Conservation (phyloP, 2,113 vertebrate species). For the Rhea americana region DNA sequence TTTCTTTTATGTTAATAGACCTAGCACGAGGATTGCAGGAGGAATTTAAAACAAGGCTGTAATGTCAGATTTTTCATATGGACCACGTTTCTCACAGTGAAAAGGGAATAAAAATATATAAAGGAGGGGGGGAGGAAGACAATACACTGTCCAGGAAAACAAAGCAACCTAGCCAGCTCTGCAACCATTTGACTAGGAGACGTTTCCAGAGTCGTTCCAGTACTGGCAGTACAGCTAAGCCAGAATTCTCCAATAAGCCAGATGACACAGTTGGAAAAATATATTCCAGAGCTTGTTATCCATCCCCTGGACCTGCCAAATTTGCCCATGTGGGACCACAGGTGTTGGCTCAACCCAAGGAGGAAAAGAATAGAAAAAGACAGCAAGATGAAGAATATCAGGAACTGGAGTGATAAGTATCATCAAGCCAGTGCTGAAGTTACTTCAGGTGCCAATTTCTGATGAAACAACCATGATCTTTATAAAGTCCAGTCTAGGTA, state of each 20-base stretch:
- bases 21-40: not conserved
- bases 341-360: constrained; percentile 29
- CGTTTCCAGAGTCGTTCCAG: constrained; percentile 33
- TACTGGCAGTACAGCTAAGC: constrained; percentile 70
- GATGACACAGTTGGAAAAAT: constrained; percentile 68
- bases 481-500: not conserved
- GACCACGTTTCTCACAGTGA: constrained; percentile 36
- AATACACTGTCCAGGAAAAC: constrained; percentile 50
- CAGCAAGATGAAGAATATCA: constrained; percentile 7
- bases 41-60: constrained; percentile 20
- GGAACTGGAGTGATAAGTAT: not conserved
- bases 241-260: constrained; percentile 60
- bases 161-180: constrained; percentile 45
- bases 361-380: constrained; percentile 31
- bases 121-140: not conserved
- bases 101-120: not conserved
- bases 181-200: constrained; percentile 58
- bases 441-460: not conserved
- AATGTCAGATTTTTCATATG: constrained; percentile 23
- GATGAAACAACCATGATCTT: not conserved
- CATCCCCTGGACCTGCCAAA: constrained; percentile 21
- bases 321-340: constrained; percentile 49
- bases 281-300: constrained; percentile 57
- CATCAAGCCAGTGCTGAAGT: not conserved
- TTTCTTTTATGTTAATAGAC: constrained; percentile 17